Base-by-base conservation (phyloP, 2,888 invertebrate species). In the Eupithecia vulgata region DNA sequence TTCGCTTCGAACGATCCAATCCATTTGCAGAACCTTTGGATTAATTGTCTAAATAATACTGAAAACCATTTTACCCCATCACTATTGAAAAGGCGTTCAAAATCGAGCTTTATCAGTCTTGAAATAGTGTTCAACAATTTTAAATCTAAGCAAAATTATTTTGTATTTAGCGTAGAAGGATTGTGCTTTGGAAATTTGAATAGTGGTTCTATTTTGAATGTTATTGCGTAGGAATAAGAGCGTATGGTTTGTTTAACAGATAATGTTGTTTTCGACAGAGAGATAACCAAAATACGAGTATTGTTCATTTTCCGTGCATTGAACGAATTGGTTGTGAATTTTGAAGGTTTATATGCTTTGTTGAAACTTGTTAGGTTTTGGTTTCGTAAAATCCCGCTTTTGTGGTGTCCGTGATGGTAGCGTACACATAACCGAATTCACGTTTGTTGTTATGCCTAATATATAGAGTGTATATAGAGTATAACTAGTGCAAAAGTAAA, bases 11-110 rank as follows among this genome's bases (percentile, higher is more conserved):
- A 64, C 91, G 89, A 91, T 89, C 92, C 91, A 92, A 92, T 93
- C 92, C 93, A 93, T 93, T 93, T 92, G 90, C 89, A 88, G 84
- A 89, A 88, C 88, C 87, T 87, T 85, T 82, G 86, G 85, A 89
- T 92, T 92, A 92, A 92, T 92, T 92, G 91, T 91, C 84, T 78
- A 77, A 83, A 77, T 76, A 71, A 67, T 76, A 62, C 65, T 35
- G 5, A 17, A 70, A 40, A 21, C 30, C 65, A 57, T 57, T 57
- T 57, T 21, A 21, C 57, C 13, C 57, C 57, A 25, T 25, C 57
- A 57, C 12, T 57, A 25, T 25, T 12, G 0, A 25, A 25, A 25
- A 13, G 5, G 5, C 1, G 6, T 17, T 5, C 37, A 5, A 72
- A 59, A 68, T 70, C 67, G 37, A 61, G 52, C 76, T 62, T n/a